Evolutionary conservation across 2,888 invertebrate species (phyloP), one percentile per base, ranked within the genome.

Genomic region (Lasioglossum leucozonium): DNA sequence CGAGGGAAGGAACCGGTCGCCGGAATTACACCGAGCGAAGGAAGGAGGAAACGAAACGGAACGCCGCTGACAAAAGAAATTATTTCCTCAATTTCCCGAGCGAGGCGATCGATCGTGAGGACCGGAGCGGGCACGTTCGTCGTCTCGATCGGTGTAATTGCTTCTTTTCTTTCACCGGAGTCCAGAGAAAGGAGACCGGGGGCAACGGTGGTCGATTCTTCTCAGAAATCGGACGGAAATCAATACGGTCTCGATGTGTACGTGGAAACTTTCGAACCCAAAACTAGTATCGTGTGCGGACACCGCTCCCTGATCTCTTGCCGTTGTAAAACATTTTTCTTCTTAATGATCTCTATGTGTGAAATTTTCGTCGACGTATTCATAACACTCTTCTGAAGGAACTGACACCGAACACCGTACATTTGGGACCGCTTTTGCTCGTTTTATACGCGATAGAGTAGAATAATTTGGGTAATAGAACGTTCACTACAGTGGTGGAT

Each of bases 51-150:
- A 47, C 74, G 79, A 82, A 82, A 79, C 71, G 79, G 40, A 62
- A 51, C 72, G 67, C 44, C 55, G 79, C 65, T 65, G 75, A 82
- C 82, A 76, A 82, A 84, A 82, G 82, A 72, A 84, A 84, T 77
- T 84, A 67, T 76, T 83, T 83, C 76, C 76, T 34, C 79, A 62
- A 79, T 75, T 65, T 79, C 72, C 42, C 65, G 34, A 34, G 51
- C 22, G 10, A 4, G 30, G 42, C 40, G 51, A 77, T 83, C 81
- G 81, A 83, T 81, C 55, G 42, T 11, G 34, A 44, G 55, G 26
- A n/a, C 71, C 26, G 26, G 22, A 16, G 65, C 22, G 42, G 16
- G 22, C 62, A 30, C 30, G 58, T 37, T 11, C 55, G 13, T 22
- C 51, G 51, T 51, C 51, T n/a, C 51, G 51, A 51, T 1, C 37